These are phyloP conservation scores for Phrynosoma platyrhinos DNA, from an alignment of 2,113 vertebrate species.

Conservation along the genomic window DNA sequence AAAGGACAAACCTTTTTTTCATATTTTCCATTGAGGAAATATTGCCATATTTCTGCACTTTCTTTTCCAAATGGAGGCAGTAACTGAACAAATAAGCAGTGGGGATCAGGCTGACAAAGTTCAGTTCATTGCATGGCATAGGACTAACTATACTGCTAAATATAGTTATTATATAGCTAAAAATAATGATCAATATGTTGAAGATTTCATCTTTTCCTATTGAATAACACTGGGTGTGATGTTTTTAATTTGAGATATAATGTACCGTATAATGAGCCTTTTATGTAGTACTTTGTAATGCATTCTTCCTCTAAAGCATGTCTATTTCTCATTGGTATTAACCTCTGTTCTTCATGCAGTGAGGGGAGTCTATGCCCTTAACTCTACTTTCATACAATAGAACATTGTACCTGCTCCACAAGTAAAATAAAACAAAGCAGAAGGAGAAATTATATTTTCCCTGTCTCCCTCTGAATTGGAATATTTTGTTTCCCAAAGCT, in stretches of 20 bases:
- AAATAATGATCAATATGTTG: not conserved
- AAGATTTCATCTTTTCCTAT: not conserved
- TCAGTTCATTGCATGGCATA: conserved; percentile 8
- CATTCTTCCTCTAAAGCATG: not conserved
- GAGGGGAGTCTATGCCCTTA: not conserved
- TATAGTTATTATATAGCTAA: conserved; percentile 15
- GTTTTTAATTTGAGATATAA: conserved; percentile 3
- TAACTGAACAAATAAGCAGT: not conserved
- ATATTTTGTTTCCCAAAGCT: not conserved
- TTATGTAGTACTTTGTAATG: not conserved
- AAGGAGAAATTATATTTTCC: not conserved
- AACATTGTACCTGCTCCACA: not conserved
- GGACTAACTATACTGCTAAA: not conserved
- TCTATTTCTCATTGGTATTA: not conserved
- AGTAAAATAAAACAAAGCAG: conserved; percentile 16
- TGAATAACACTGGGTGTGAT: not conserved
- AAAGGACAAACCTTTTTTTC: too few species aligned
- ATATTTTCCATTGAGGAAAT: not conserved
- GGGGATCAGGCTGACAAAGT: not conserved
- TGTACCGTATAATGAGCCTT: not conserved
- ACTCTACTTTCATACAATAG: not conserved
- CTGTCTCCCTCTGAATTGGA: not conserved
- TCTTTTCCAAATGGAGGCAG: not conserved
- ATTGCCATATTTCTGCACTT: not conserved
- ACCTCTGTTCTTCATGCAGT: not conserved